Base-by-base conservation (phyloP, 2,113 vertebrate species). In the Eubucco bourcierii region DNA sequence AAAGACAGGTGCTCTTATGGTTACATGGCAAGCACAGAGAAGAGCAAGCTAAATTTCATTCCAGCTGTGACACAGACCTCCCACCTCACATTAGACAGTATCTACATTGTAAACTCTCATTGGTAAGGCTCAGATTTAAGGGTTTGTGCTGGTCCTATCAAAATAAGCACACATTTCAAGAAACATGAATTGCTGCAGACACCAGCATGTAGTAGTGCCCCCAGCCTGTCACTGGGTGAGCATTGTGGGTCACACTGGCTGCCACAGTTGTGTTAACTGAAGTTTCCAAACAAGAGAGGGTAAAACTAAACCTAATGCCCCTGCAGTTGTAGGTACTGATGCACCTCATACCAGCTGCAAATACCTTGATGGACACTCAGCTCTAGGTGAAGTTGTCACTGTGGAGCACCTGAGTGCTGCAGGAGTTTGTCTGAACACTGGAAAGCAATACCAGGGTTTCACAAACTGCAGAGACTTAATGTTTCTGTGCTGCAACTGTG, bases 11-110 rank as follows among this genome's bases (percentile, higher is more conserved):
- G 23, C 6, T 64, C 8, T n/a, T 11, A 8, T 6, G 39, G 19
- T 52, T 34, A 6, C 25, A 28, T 1, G 2, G 33, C 39, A 41
- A 28, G 63, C 0, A 0, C 2, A 8, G 58, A 59, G 63, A 29
- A 64, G 34, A n/a, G 21, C 20, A 60, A 65, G 17, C 24, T 12
- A n/a, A 41, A 7, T 66, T 53, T 81, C 17, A 37, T 37, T 37
- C 23, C 66, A 58, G 31, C 59, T 71, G 39, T 56, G 33, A n/a
- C 21, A 56, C 25, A 61, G 60, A 60, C 53, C 9, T 89, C 60
- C 25, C 25, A 17, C 18, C 52, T 76, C 53, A 41, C 0, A 0
- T 33, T 23, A 47, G n/a, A 41, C 28, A 1, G 0, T 13, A 20
- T 27, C 65, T 34, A 5, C 14, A 5, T 31, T 60, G 24, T 52